Evolutionary conservation across 2,888 invertebrate species (phyloP), one percentile per base, ranked within the genome.

Genomic region (Cephus runcator): DNA sequence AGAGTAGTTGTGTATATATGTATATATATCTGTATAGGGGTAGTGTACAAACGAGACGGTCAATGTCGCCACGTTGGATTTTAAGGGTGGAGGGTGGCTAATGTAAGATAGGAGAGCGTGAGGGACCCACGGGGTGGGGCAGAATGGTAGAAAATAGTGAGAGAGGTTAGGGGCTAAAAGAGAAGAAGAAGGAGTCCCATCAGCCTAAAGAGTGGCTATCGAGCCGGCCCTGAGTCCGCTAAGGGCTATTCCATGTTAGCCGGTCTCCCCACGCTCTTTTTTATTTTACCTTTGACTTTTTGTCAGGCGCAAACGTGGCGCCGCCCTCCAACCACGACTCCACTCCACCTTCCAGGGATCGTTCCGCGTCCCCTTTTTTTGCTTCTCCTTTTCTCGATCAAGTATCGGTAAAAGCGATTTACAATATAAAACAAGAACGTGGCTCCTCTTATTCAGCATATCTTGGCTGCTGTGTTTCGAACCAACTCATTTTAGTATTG

Each of bases 161-260:
- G 85, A 84, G 82, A 40, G 40, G 40, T 40, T 40, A 40, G 40
- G 40, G 40, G 40, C 40, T 40, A 40, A 40, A 85, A 85, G 86
- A 85, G 85, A 40, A 35, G 35, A 35, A 85, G 35, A 35, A 85
- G 83, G 82, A 88, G 89, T 88, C 89, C 89, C 90, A 90, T 90
- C 90, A 90, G 89, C 83, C 87, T 87, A 88, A 90, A 90, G 89
- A 89, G 89, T 86, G 89, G 88, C 90, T 91, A 91, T 90, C 90
- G 88, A 86, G 85, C 87, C 87, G 87, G 88, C 82, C 80, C 81
- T 80, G 81, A 85, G 83, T 79, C 79, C 83, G 83, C 91, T 91
- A 91, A 91, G 91, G 91, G 91, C 90, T 90, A 91, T 91, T 91
- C 88, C 91, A 91, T 91, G 91, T 91, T 91, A 90, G 88, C 88